Evolutionary conservation across 2,797 vertebrate species (phyloP), one percentile per base, ranked within the genome.

Genomic region (Halcyon leucocephala): DNA sequence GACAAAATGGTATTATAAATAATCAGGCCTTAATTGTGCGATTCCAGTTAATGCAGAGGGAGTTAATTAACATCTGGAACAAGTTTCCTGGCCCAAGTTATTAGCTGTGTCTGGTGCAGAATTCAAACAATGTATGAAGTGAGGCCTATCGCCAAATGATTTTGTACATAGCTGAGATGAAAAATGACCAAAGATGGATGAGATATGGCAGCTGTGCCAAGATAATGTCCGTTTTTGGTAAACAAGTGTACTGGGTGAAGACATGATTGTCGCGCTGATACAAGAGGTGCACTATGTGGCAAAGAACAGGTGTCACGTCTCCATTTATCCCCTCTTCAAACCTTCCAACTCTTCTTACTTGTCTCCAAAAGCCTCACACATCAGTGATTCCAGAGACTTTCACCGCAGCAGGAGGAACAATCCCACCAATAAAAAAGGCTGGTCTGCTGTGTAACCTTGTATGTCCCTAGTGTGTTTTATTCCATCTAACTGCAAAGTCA

Each of bases 51-150:
- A 86, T 85, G 81, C 44, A 80, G 69, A 93, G 39, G n/a, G 81
- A 93, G 91, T 86, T 94, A 80, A 90, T 95, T 93, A 82, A 94
- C 95, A 95, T 96, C 97, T 96, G 93, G 96, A 91, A 93, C 66
- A 86, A 93, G 93, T 95, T 96, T 91, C 90, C 91, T 94, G 91
- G 93, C 57, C 89, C 0, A 1, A 91, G 71, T 79, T 85, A 84
- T 88, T 90, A 82, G 82, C 76, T 88, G 70, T 89, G 93, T 80
- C 95, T 92, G 86, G 81, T 91, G 72, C 89, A 96, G 90, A 91
- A 93, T 84, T 70, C 91, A 77, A 92, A 79, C 73, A 64, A 26
- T 73, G 92, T 73, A 52, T 31, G 89, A 91, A 85, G 46, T n/a
- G 62, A 82, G 74, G 64, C 33, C 61, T 86, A 66, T 66, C 3